Evolutionary conservation across 2,113 vertebrate species (phyloP).

Genomic region (Gnathochromis pfefferi): DNA sequence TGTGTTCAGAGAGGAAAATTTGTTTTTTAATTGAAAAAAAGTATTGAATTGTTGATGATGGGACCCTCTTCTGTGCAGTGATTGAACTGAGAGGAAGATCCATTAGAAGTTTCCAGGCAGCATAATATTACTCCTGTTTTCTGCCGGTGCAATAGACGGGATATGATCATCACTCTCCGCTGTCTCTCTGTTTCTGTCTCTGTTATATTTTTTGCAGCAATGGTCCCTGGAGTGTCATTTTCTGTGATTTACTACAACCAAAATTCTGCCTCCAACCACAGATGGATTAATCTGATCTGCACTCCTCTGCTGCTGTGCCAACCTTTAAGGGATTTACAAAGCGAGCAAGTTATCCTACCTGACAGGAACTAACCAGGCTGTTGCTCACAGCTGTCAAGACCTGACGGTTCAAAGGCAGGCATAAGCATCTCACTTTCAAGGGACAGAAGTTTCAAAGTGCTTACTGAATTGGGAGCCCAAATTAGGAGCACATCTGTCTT

Average conservation of each 20-base stretch:
- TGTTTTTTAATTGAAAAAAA: neutral
- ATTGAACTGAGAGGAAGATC: neutral
- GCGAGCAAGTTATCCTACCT: neutral
- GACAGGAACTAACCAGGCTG: neutral
- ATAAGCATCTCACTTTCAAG: neutral
- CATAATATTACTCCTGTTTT: neutral
- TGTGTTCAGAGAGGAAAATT: neutral
- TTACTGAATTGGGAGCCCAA: neutral
- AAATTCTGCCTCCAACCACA: neutral
- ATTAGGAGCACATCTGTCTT: conserved; percentile 19
- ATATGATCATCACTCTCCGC: neutral
- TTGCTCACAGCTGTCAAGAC: neutral
- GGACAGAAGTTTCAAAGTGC: neutral
- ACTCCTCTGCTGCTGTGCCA: neutral
- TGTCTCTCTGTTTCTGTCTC: neutral
- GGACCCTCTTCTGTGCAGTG: neutral
- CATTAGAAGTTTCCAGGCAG: neutral
- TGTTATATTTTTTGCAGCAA: neutral
- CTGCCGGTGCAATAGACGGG: fast-evolving
- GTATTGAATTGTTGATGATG: neutral
- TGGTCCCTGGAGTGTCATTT: neutral
- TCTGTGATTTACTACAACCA: neutral
- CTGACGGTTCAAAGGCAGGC: neutral
- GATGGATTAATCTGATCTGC: conserved; percentile 11
- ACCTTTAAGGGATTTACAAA: neutral